These are phyloP conservation scores for Drosophila tropicalis DNA, from an alignment of 1,140 invertebrate species.

Conservation along the genomic window DNA sequence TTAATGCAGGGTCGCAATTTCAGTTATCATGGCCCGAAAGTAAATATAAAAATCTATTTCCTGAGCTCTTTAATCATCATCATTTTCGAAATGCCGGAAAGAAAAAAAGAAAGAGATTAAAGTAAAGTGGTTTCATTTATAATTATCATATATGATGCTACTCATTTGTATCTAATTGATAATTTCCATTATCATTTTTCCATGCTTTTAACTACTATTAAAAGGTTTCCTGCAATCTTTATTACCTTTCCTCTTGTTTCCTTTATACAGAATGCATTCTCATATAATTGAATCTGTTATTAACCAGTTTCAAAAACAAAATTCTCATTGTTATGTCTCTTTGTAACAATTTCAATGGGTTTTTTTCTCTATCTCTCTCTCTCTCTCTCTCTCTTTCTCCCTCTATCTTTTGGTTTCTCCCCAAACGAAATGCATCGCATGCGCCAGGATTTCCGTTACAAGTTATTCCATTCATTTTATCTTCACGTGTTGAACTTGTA, in stretches of 20 bases:
- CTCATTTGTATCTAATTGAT: background rate
- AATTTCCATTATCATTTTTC: background rate
- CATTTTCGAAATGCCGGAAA: no score
- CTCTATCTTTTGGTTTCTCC: conserved; percentile 34
- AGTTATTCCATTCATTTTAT: conserved; percentile 18
- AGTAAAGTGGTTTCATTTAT: no score
- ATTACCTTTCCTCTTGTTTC: background rate
- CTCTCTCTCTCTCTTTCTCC: background rate
- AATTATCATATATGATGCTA: background rate
- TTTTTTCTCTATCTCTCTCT: no score
- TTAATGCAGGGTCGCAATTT: no score
- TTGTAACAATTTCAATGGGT: background rate
- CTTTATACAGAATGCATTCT: background rate
- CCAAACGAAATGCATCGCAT: background rate
- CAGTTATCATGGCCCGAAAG: no score
- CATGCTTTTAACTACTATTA: background rate
- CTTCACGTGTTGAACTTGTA: conserved; percentile 35
- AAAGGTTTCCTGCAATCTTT: conserved; percentile 4
- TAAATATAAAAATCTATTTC: no score
- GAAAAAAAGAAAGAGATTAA: no score
- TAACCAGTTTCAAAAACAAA: conserved; percentile 1
- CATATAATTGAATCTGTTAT: conserved; percentile 5
- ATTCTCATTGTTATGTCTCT: conserved; percentile 1
- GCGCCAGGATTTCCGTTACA: conserved; percentile 38
- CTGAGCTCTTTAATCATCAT: no score